Evolutionary conservation across 2,113 vertebrate genomes (phyloP).

Genomic region (Spheniscus mendiculus): DNA sequence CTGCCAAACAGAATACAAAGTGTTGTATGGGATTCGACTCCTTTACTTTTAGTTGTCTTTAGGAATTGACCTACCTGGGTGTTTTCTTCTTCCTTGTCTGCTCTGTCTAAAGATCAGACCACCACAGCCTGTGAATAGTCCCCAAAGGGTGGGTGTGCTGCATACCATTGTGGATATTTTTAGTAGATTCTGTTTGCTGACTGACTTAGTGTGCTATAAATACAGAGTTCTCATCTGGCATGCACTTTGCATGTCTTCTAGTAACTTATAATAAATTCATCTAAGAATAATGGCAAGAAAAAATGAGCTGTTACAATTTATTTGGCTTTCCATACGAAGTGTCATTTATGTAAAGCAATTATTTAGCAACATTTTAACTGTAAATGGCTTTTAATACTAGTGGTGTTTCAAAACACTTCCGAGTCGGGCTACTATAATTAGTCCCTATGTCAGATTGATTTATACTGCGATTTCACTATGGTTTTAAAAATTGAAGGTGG

Average conservation of each 20-base stretch:
- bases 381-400: conserved; percentile 29
- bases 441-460: background rate
- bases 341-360: background rate
- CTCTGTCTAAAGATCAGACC: conserved; percentile 3
- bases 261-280: conserved; percentile 24
- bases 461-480: background rate
- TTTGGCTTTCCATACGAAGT: background rate
- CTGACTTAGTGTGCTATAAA: conserved; percentile 60
- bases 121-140: conserved; percentile 16
- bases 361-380: background rate
- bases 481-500: background rate
- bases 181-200: conserved; percentile 57
- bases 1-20: background rate
- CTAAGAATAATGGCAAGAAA: background rate
- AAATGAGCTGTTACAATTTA: background rate
- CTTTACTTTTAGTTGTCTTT: background rate
- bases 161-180: conserved; percentile 57
- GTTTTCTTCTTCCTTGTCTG: background rate
- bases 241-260: conserved; percentile 38
- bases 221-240: conserved; percentile 47
- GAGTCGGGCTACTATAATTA: background rate
- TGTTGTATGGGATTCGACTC: background rate
- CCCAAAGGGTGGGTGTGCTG: conserved; percentile 44
- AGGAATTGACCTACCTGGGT: background rate
- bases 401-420: background rate